Conservation (phyloP, 2,113 vertebrate species). For the Chaenocephalus aceratus region DNA sequence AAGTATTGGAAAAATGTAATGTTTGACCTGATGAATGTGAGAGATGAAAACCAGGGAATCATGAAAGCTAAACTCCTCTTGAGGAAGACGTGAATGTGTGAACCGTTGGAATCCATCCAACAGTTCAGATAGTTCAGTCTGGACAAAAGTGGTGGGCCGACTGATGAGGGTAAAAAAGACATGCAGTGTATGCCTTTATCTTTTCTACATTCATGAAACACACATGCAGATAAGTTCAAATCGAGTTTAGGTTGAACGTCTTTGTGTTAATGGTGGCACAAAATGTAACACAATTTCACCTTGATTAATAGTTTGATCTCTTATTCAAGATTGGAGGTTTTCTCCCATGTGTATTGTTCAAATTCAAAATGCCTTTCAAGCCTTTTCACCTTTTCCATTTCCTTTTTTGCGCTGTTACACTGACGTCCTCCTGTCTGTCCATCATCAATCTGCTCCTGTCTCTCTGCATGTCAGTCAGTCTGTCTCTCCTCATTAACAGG, state of each 20-base stretch:
- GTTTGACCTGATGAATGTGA: too few relatives aligned
- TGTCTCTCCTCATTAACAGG: slow-evolving; percentile 63
- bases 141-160: background rate
- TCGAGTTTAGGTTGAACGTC: background rate
- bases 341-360: background rate
- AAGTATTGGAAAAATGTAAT: too few relatives aligned
- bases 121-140: too few relatives aligned
- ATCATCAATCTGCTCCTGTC: background rate
- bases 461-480: slow-evolving; percentile 7
- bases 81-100: too few relatives aligned
- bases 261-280: background rate
- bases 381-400: slow-evolving; percentile 1
- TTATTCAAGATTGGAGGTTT: background rate
- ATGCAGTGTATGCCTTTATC: too few relatives aligned
- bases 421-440: background rate
- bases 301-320: background rate
- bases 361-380: background rate
- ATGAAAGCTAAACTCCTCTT: too few relatives aligned
- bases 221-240: background rate
- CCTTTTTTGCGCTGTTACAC: background rate
- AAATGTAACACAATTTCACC: background rate
- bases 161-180: background rate
- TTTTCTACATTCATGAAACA: too few relatives aligned
- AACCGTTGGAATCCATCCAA: too few relatives aligned
- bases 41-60: too few relatives aligned